A percentile compares a stretch with the other conserved stretches of the same genome.
These are phyloP conservation scores for Coccyzus lansbergi DNA, from an alignment of 2,797 vertebrate genomes.

Conservation along the genomic window DNA sequence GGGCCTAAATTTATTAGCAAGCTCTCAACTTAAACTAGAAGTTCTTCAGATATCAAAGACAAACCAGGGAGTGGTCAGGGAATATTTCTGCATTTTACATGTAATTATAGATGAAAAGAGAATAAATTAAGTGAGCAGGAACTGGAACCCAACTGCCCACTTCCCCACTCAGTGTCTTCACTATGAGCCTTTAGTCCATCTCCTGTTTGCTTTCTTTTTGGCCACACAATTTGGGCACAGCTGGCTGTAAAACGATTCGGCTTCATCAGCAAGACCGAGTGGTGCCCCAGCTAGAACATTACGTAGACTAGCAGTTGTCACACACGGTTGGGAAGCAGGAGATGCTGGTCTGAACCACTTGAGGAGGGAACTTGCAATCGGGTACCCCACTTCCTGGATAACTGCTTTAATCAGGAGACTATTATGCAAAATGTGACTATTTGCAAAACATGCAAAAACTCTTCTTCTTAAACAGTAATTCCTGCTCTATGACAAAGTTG, in stretches of 20 bases:
- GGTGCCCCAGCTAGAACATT: background rate
- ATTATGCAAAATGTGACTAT: conserved; percentile 27
- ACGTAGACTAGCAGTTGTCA: background rate
- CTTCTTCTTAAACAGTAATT: background rate
- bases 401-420: conserved; percentile 15
- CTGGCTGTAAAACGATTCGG: background rate
- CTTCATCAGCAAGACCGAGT: background rate
- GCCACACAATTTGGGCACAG: background rate
- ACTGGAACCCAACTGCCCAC: background rate
- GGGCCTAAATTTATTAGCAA: background rate
- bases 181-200: background rate
- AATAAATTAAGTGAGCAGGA: conserved; percentile 13
- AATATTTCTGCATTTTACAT: background rate
- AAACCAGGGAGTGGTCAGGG: background rate
- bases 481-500: conserved; percentile 35
- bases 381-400: background rate
- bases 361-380: background rate
- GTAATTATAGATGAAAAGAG: background rate
- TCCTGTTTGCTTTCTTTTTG: background rate
- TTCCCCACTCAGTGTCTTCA: background rate
- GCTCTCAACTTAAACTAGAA: background rate
- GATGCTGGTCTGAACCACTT: background rate
- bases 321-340: background rate
- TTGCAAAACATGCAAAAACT: conserved; percentile 60
- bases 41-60: background rate